Conservation (phyloP, 2,797 vertebrate genomes). For the Adrianichthys oophorus region DNA sequence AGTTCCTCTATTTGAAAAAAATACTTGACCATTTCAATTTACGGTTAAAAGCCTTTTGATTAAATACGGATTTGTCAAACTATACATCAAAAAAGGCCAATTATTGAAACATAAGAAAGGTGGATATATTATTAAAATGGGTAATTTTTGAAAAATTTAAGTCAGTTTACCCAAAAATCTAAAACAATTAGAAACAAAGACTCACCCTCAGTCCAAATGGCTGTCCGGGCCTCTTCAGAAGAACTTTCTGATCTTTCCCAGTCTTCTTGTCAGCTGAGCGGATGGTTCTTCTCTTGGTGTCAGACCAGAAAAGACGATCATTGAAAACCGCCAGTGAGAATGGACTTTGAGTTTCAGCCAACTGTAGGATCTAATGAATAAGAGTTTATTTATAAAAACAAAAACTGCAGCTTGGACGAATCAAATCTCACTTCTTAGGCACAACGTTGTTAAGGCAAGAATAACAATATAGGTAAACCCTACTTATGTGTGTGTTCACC, state of each 20-base stretch:
- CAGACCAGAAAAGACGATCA: constrained; percentile 88
- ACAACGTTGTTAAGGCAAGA: too few relatives aligned
- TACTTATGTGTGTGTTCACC: constrained; percentile 56
- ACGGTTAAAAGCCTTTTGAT: too few relatives aligned
- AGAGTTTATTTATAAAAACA: fast-evolving
- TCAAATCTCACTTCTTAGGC: not conserved
- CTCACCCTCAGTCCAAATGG: constrained; percentile 88
- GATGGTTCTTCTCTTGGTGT: constrained; percentile 81
- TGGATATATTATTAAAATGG: too few relatives aligned
- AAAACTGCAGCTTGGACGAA: not conserved
- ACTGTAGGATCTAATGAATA: constrained; percentile 79
- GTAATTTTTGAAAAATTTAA: not conserved
- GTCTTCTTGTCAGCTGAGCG: constrained; percentile 84
- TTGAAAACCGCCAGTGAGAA: constrained; percentile 87
- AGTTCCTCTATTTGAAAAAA: too few relatives aligned
- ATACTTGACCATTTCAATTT: too few relatives aligned
- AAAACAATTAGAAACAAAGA: not conserved
- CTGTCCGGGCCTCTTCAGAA: constrained; percentile 86
- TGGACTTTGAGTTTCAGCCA: constrained; percentile 82
- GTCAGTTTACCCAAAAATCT: too few relatives aligned
- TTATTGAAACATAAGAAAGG: too few relatives aligned
- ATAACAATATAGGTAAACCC: not conserved
- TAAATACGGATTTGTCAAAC: too few relatives aligned
- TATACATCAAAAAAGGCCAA: too few relatives aligned
- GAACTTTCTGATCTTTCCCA: constrained; percentile 82